These are phyloP conservation scores for Metalampra italica DNA, from an alignment of 2,888 invertebrate genomes.

Conservation along the genomic window DNA sequence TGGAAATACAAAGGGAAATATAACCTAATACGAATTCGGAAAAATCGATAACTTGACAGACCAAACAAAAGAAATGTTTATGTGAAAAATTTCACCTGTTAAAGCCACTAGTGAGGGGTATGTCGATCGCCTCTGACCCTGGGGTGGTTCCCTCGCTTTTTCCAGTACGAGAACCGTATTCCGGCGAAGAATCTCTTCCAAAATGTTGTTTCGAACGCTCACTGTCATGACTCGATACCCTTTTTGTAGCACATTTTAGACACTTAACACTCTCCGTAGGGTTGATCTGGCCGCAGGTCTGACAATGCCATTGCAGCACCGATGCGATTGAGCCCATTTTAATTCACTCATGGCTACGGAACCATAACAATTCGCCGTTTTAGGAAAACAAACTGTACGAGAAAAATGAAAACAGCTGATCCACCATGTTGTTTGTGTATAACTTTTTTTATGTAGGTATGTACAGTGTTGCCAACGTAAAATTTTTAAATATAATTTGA, in stretches of 20 bases:
- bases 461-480: constrained; percentile 3
- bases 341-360: constrained; percentile 77
- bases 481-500: constrained; percentile 14
- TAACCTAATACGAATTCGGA: constrained; percentile 66
- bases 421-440: constrained; percentile 81
- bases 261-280: constrained; percentile 91
- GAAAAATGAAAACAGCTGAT: constrained; percentile 79
- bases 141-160: constrained; percentile 68
- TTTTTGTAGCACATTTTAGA: constrained; percentile 87
- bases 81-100: constrained; percentile 58
- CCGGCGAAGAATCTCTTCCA: constrained; percentile 62
- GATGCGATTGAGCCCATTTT: constrained; percentile 95
- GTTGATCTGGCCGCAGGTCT: constrained; percentile 92
- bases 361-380: constrained; percentile 72
- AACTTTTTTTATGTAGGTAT: constrained; percentile 44
- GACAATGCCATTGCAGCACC: constrained; percentile 95
- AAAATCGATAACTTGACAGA: constrained; percentile 69
- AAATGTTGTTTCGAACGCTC: constrained; percentile 57
- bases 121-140: constrained; percentile 63
- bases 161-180: constrained; percentile 59
- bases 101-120: constrained; percentile 62
- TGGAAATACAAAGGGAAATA: constrained; percentile 58
- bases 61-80: constrained; percentile 51
- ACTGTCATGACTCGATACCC: constrained; percentile 79
- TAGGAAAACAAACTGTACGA: constrained; percentile 60